Evolutionary conservation across 1,140 invertebrate species (phyloP).

Genomic region (Potamilus streckersoni): DNA sequence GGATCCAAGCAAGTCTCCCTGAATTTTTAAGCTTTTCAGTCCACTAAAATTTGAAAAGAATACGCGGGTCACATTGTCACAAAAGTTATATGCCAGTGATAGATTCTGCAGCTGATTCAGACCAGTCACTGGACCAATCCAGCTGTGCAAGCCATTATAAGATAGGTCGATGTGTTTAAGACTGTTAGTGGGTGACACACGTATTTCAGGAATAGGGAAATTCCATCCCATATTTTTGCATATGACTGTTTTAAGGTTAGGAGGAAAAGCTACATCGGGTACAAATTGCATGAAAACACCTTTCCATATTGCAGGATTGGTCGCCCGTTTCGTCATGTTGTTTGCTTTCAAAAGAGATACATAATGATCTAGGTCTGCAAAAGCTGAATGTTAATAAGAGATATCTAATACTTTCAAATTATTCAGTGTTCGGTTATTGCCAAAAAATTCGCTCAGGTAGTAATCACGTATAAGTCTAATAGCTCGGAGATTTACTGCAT

Average conservation of each 20-base stretch:
- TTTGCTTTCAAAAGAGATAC: no score
- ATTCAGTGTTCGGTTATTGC: no score
- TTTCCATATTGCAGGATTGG: no score
- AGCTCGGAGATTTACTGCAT: no score
- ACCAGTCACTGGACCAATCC: background rate
- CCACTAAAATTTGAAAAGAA: background rate
- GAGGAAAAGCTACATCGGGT: background rate
- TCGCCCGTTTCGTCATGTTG: no score
- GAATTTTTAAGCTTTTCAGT: constrained; percentile 1
- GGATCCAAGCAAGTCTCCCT: background rate
- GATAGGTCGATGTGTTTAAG: background rate
- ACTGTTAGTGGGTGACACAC: background rate
- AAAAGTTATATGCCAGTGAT: constrained; percentile 5
- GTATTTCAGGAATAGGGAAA: background rate
- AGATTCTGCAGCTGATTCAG: background rate
- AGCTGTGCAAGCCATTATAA: constrained; percentile 2
- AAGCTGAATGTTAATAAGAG: no score
- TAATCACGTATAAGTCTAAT: no score
- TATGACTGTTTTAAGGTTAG: background rate
- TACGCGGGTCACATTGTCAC: background rate
- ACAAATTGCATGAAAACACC: no score
- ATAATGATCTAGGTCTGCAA: no score
- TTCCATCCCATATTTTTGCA: background rate
- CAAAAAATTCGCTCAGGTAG: no score
- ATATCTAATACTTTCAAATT: no score